A percentile compares a stretch with the other conserved stretches of the same genome.
Evolutionary conservation across 2,113 vertebrate species (phyloP).

Genomic region (Daphoenositta chrysoptera): DNA sequence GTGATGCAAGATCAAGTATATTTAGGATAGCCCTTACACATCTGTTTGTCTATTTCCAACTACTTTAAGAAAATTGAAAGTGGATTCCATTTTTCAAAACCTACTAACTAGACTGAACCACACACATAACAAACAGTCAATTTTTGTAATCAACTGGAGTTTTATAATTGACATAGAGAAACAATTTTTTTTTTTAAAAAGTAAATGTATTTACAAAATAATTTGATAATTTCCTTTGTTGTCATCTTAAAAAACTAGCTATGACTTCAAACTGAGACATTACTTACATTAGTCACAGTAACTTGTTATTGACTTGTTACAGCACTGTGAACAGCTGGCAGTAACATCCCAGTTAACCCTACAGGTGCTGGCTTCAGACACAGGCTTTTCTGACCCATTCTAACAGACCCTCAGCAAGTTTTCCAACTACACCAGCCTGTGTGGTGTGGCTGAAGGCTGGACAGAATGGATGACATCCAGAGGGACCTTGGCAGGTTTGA

Average conservation of each 20-base stretch:
- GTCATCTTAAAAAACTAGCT: background rate
- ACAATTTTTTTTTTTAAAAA: background rate
- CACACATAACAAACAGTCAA: background rate
- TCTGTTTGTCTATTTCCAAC: background rate
- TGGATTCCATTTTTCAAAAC: background rate
- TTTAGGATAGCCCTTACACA: background rate
- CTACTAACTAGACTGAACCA: background rate
- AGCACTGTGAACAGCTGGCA: background rate
- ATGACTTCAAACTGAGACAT: background rate
- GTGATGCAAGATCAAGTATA: background rate
- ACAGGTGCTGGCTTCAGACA: background rate
- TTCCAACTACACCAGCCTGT: background rate
- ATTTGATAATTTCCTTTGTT: background rate
- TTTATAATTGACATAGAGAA: background rate
- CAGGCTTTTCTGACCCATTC: background rate
- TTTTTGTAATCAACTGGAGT: background rate
- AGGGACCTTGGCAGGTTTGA: background rate
- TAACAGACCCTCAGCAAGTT: background rate
- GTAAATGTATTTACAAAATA: background rate
- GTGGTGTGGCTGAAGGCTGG: background rate
- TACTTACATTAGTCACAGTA: background rate
- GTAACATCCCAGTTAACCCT: background rate
- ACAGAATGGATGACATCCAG: background rate
- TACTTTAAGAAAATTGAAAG: background rate
- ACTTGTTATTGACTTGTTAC: background rate